Base-by-base conservation (phyloP, 2,888 invertebrate species). In the Limnephilus lunatus region DNA sequence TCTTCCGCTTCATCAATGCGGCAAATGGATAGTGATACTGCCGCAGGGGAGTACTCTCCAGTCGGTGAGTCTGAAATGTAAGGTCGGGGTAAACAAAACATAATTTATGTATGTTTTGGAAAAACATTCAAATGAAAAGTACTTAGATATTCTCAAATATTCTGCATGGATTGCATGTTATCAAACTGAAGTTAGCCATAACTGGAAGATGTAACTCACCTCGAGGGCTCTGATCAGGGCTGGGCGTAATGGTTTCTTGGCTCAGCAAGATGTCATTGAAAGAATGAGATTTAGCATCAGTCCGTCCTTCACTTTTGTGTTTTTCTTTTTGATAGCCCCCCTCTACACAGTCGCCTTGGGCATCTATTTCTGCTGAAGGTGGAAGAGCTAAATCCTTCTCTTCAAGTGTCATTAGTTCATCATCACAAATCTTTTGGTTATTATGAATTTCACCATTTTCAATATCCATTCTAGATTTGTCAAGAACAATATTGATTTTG, bases 1-100 rank as follows among this genome's bases (percentile, higher is more conserved):
- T 93, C 93, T 91, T 93, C 93, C 7, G 93, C 93, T 89, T 93
- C 93, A 80, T 92, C 92, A 30, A 92, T 53, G 31, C 92, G 91
- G 89, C 90, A 91, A 11, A 91, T 25, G 44, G 93, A 81, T 19
- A 90, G 31, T 32, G 92, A 87, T 19, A 91, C 87, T 19, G 91
- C 92, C 15, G 92, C 92, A 25, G 92, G 92, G 25, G 92, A 92
- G 85, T 92, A 92, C 85, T 92, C 92, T 39, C 92, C 92, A 39
- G 92, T 92, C 2, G 92, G 92, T 53, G 92, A 92, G 88, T 92
- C 92, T 92, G 91, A 19, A 87, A 91, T 53, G 19, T 53, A 19
- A 53, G 53, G 19, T 53, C 25, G 19, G 53, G 53, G 15, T 53
- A 7, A 19, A 53, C 19, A 53, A 53, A 53, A 48, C 48, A 48